phyloP scores from a whole-genome alignment of 2,888 invertebrate genomes.

The Synanthedon tipuliformis region DNA sequence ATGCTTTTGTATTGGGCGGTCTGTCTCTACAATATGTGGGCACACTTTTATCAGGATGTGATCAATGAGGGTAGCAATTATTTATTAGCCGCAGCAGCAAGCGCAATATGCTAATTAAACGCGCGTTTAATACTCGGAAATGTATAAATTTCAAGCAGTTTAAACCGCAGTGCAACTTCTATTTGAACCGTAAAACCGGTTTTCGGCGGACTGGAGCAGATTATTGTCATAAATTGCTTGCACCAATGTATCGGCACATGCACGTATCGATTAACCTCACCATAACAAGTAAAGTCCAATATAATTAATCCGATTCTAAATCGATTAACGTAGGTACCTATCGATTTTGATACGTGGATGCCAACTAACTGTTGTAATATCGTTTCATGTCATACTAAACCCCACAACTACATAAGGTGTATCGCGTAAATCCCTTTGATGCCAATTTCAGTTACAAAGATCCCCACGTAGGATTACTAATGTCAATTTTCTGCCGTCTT shows the following conservation, averaged over 20 bases:
- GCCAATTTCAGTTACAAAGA: neutral
- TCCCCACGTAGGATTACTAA: constrained; percentile 1
- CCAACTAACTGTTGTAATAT: too few relatives aligned
- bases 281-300: constrained; percentile 33
- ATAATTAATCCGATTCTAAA: constrained; percentile 26
- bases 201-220: constrained; percentile 39
- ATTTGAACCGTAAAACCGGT: constrained; percentile 37
- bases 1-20: neutral
- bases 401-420: neutral
- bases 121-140: constrained; percentile 4
- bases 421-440: neutral
- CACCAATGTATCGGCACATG: constrained; percentile 26
- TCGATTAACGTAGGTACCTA: neutral
- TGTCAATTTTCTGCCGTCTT: constrained; percentile 1
- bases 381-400: too few relatives aligned
- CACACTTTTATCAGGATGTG: neutral
- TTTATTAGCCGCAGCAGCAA: neutral
- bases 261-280: constrained; percentile 44
- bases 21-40: neutral
- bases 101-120: constrained; percentile 2
- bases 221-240: constrained; percentile 56
- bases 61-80: neutral
- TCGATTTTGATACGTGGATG: neutral
- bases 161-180: constrained; percentile 36
- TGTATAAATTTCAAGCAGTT: constrained; percentile 35